These are phyloP conservation scores for Denticeps clupeoides DNA, from an alignment of 2,797 vertebrate genomes.

Conservation along the genomic window DNA sequence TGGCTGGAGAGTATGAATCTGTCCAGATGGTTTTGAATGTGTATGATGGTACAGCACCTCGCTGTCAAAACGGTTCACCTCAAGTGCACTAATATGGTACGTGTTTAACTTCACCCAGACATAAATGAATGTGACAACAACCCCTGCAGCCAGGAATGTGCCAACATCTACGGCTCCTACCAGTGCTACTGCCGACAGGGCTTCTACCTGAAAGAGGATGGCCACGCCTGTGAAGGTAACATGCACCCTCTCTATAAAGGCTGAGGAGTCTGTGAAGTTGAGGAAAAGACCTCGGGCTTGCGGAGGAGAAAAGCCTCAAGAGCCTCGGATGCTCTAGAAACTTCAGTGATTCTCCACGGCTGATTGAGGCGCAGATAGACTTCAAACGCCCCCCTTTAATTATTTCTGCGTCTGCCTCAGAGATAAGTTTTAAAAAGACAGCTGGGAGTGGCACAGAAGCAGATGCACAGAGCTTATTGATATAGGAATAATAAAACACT, in stretches of 20 bases:
- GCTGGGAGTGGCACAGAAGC: neutral
- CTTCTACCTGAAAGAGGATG: constrained; percentile 83
- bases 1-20: too few species aligned
- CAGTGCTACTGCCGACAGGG: constrained; percentile 94
- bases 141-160: constrained; percentile 91
- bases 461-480: constrained; percentile 10
- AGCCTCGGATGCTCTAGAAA: too few species aligned
- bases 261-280: too few species aligned
- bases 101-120: constrained; percentile 54
- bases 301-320: too few species aligned
- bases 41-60: neutral
- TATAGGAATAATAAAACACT: constrained; percentile 11
- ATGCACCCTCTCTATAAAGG: neutral
- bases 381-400: too few species aligned
- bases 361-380: too few species aligned
- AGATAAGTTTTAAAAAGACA: neutral
- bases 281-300: too few species aligned
- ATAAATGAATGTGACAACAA: constrained; percentile 79
- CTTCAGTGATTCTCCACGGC: too few species aligned
- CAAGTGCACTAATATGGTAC: constrained; percentile 29
- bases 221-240: constrained; percentile 83
- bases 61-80: neutral
- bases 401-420: neutral
- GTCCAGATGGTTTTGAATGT: too few species aligned
- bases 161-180: constrained; percentile 93